Evolutionary conservation across 2,888 invertebrate species (phyloP).

Genomic region (Creontiades dilutus): DNA sequence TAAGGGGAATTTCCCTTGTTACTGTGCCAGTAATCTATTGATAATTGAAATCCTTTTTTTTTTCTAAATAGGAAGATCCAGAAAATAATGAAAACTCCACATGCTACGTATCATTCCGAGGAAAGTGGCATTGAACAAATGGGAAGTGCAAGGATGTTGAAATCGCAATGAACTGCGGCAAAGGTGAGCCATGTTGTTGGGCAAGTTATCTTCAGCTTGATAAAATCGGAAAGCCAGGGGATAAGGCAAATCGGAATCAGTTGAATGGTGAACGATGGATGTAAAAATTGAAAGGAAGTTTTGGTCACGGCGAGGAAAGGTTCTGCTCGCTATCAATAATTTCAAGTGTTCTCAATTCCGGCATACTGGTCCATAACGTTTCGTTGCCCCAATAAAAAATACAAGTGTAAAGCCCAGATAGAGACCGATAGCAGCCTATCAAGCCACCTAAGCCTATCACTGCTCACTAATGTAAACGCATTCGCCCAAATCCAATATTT

Average conservation of each 20-base stretch:
- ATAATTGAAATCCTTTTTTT: too few species aligned
- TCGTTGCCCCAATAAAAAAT: background rate
- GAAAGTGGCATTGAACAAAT: slow-evolving; percentile 21
- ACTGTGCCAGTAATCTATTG: too few species aligned
- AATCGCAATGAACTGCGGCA: slow-evolving; percentile 50
- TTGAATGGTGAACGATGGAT: slow-evolving; percentile 40
- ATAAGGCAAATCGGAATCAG: slow-evolving; percentile 56
- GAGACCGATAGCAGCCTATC: background rate
- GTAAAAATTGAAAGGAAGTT: slow-evolving; percentile 41
- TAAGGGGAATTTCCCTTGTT: too few species aligned
- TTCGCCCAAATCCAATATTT: slow-evolving; percentile 32
- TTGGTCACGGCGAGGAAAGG: slow-evolving; percentile 47
- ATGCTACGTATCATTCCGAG: too few species aligned
- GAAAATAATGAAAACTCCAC: too few species aligned
- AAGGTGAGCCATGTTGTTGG: slow-evolving; percentile 57
- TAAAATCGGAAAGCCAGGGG: slow-evolving; percentile 43
- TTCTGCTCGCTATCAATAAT: slow-evolving; percentile 12
- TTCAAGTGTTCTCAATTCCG: background rate
- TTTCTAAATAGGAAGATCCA: too few species aligned
- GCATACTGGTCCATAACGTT: too few species aligned
- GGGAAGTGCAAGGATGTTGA: slow-evolving; percentile 49
- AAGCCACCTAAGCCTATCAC: background rate
- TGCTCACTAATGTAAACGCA: slow-evolving; percentile 11
- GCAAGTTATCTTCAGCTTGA: slow-evolving; percentile 44
- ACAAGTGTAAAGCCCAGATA: background rate